Evolutionary conservation across 1,140 invertebrate genomes (phyloP).

Genomic region (Daktulosphaira vitifoliae): DNA sequence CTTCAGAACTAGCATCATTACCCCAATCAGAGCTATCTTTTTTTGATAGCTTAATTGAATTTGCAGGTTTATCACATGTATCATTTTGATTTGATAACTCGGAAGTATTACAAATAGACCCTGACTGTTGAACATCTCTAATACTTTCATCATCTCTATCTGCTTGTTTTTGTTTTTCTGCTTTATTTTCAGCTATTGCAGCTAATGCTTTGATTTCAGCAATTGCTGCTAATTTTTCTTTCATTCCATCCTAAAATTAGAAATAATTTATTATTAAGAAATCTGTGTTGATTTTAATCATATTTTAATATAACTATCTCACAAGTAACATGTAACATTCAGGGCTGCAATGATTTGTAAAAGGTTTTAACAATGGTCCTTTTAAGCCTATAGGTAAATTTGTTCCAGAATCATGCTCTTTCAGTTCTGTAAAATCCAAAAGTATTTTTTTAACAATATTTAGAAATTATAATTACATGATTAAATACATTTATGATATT

Average conservation of each 20-base stretch:
- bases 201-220: slow-evolving; percentile 45
- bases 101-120: slow-evolving; percentile 22
- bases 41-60: slow-evolving; percentile 50
- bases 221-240: slow-evolving; percentile 65
- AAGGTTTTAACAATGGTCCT: slow-evolving; percentile 78
- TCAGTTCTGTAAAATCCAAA: slow-evolving; percentile 49
- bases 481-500: not conserved
- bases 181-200: no score
- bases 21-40: slow-evolving; percentile 71
- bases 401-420: slow-evolving; percentile 84
- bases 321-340: slow-evolving; percentile 86
- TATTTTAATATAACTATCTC: slow-evolving; percentile 39
- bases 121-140: slow-evolving; percentile 12
- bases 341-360: slow-evolving; percentile 74
- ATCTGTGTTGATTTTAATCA: not conserved
- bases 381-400: slow-evolving; percentile 74
- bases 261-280: not conserved
- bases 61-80: slow-evolving; percentile 12
- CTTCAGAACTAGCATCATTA: slow-evolving; percentile 86
- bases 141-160: slow-evolving; percentile 35
- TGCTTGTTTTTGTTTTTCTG: slow-evolving; percentile 38
- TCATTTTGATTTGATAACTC: slow-evolving; percentile 35
- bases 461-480: not conserved
- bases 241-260: slow-evolving; percentile 66
- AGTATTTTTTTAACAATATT: no score